Conservation (phyloP, 2,888 invertebrate species). For the Pteria penguin region DNA sequence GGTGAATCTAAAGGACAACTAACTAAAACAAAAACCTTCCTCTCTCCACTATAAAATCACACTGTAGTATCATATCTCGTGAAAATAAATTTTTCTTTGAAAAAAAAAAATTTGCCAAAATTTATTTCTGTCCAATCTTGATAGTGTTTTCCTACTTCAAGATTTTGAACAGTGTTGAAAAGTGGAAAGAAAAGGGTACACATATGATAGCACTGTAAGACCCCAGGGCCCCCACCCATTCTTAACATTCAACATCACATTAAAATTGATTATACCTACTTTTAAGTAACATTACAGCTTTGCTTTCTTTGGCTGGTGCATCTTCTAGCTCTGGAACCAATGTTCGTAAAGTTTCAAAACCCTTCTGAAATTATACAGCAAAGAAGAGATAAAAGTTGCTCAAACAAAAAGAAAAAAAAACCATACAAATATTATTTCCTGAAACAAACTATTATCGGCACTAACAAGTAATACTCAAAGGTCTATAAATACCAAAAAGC, state of each 20-base stretch:
- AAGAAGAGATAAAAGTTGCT: not conserved
- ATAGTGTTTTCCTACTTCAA: no score
- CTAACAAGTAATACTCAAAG: not conserved
- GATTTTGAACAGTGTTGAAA: no score
- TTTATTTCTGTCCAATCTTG: no score
- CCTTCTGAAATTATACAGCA: conserved; percentile 62
- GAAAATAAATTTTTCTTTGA: no score
- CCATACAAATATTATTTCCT: not conserved
- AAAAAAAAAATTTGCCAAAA: no score
- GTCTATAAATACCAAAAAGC: no score
- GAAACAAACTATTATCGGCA: not conserved
- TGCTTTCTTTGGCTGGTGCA: conserved; percentile 61
- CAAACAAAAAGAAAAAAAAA: not conserved
- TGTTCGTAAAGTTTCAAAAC: conserved; percentile 65
- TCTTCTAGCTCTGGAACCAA: conserved; percentile 62
- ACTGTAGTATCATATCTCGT: no score
- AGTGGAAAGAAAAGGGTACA: not conserved
- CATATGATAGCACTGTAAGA: not conserved
- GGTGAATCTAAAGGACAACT: conserved; percentile 19
- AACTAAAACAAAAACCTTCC: not conserved
- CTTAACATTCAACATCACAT: not conserved
- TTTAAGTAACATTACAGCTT: conserved; percentile 65
- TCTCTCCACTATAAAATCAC: conserved; percentile 8
- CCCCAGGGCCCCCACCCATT: not conserved
- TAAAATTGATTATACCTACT: conserved; percentile 57